A percentile compares a stretch with the other conserved stretches of the same genome.
These are phyloP conservation scores for Drosophila lutescens DNA, from an alignment of 2,888 invertebrate genomes.

Conservation along the genomic window DNA sequence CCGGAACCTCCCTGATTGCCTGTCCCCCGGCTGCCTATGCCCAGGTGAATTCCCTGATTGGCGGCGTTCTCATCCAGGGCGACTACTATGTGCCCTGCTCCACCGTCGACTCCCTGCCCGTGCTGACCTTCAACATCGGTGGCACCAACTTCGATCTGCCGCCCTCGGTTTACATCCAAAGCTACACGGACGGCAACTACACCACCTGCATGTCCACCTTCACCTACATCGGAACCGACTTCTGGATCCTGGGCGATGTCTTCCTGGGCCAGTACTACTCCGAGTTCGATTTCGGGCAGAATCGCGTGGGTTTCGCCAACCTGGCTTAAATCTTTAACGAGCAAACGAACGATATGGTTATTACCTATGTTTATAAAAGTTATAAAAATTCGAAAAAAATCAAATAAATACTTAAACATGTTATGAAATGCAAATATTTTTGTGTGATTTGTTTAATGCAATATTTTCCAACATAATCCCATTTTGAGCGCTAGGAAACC, in stretches of 20 bases:
- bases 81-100: conserved; percentile 89
- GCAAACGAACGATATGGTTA: conserved; percentile 3
- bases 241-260: conserved; percentile 98
- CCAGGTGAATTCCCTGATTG: conserved; percentile 90
- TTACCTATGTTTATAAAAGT: background rate
- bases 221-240: conserved; percentile 89
- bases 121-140: conserved; percentile 89
- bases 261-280: conserved; percentile 98
- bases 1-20: conserved; percentile 96
- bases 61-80: conserved; percentile 86
- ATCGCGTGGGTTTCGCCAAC: conserved; percentile 93
- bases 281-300: conserved; percentile 94
- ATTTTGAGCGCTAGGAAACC: background rate
- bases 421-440: background rate
- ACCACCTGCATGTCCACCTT: conserved; percentile 93
- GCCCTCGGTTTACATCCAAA: conserved; percentile 90
- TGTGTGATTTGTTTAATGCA: background rate
- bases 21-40: conserved; percentile 87
- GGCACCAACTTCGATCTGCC: conserved; percentile 90
- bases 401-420: background rate
- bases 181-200: conserved; percentile 85
- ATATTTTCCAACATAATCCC: no score
- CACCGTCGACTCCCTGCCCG: conserved; percentile 90
- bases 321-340: conserved; percentile 58
- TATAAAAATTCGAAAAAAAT: conserved; percentile 5